Percentiles rank a stretch among this genome's conserved stretches.
phyloP scores from a whole-genome alignment of 2,888 invertebrate genomes.

The Julus scandinavius region DNA sequence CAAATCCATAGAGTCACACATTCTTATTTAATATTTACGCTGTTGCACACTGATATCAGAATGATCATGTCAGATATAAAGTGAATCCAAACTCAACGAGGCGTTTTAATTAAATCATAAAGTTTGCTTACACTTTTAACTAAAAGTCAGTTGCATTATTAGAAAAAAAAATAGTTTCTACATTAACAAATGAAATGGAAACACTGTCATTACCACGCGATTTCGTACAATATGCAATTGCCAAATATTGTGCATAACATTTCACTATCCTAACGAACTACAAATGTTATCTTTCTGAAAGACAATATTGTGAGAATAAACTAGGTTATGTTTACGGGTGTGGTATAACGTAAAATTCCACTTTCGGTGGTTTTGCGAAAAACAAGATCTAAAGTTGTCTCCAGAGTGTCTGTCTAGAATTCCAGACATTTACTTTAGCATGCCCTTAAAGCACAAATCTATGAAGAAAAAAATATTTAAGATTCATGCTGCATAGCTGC shows the following conservation, averaged over 20 bases:
- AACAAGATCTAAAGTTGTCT: neutral
- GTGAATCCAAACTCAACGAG: neutral
- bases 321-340: neutral
- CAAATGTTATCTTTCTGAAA: no score
- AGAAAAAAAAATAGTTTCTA: no score
- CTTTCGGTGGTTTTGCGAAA: neutral
- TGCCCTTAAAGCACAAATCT: neutral
- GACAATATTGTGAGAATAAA: no score
- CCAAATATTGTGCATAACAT: no score
- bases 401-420: neutral
- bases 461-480: neutral
- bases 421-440: neutral
- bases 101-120: neutral
- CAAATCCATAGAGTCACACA: neutral
- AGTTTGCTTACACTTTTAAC: no score
- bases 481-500: neutral
- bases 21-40: neutral
- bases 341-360: neutral
- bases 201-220: neutral
- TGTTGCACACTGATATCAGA: neutral
- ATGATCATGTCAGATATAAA: neutral
- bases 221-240: neutral
- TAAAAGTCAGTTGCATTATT: no score
- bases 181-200: no score
- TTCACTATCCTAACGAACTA: neutral